These are phyloP conservation scores for Cyanoderma ruficeps DNA, from an alignment of 2,113 vertebrate species.

Conservation along the genomic window DNA sequence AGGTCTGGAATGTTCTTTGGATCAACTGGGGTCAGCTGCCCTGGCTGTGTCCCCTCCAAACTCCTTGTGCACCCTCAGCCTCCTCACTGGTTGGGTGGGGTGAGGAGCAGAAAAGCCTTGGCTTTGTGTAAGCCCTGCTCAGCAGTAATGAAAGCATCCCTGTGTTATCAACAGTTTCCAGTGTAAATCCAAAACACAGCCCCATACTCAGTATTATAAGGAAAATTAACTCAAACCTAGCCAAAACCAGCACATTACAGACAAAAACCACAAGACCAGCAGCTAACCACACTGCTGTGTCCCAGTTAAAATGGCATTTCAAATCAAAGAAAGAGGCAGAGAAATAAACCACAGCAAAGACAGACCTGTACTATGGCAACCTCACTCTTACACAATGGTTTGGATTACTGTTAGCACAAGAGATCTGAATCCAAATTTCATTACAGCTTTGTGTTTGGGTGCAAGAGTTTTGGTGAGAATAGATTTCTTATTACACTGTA, in stretches of 20 bases:
- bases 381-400: rapidly evolving
- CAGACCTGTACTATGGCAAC: background rate
- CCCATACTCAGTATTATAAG: background rate
- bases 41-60: background rate
- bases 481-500: background rate
- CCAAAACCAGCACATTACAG: background rate
- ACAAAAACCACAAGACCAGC: background rate
- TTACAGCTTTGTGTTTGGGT: background rate
- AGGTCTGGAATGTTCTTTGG: background rate
- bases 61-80: background rate
- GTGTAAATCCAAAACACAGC: background rate
- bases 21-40: background rate
- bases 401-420: background rate
- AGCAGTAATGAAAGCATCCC: background rate
- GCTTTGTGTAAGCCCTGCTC: background rate
- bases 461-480: background rate
- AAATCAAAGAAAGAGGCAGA: background rate
- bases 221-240: background rate
- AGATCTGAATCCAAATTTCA: background rate
- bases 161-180: background rate
- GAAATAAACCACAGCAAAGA: background rate
- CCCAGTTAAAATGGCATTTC: background rate
- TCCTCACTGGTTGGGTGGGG: background rate
- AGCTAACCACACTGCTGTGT: background rate
- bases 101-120: background rate